phyloP scores from a whole-genome alignment of 2,113 vertebrate genomes.

The Oostethus manadensis region DNA sequence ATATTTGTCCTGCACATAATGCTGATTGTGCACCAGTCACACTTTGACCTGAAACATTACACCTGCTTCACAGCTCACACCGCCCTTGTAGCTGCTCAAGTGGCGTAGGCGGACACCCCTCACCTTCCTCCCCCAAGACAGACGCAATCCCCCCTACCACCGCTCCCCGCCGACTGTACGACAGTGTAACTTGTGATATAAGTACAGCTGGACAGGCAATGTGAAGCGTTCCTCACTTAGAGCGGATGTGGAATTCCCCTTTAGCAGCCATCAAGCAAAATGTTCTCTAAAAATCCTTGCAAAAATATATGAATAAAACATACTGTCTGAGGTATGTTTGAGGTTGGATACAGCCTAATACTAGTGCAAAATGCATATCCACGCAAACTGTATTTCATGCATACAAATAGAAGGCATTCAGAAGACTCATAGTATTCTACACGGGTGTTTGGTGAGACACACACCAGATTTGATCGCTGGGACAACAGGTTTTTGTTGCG shows the following conservation, averaged over 20 bases:
- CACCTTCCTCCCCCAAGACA: conserved; percentile 25
- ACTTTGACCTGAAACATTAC: conserved; percentile 70
- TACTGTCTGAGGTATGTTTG: no score
- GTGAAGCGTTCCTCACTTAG: conserved; percentile 69
- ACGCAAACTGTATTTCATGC: no score
- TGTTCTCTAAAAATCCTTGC: no score
- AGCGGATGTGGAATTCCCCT: conserved; percentile 70
- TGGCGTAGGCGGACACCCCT: conserved; percentile 61
- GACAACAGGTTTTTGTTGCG: no score
- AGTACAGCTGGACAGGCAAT: conserved; percentile 66
- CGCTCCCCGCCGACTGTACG: conserved; percentile 12
- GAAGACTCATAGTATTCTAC: no score
- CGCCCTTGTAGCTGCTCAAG: conserved; percentile 69
- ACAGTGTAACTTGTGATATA: conserved; percentile 63
- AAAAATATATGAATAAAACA: no score
- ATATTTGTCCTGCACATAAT: conserved; percentile 68
- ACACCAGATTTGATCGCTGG: no score
- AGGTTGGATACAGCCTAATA: no score
- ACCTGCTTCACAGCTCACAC: conserved; percentile 58
- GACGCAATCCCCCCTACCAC: conserved; percentile 67
- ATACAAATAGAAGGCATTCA: no score
- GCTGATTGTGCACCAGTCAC: conserved; percentile 68
- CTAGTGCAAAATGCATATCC: no score
- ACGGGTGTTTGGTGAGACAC: no score
- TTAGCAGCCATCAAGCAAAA: conserved; percentile 31